Conservation (phyloP, 30 jellyfish, hydroid and myxozoan genomes). For the Phacellophora camtschatica region DNA sequence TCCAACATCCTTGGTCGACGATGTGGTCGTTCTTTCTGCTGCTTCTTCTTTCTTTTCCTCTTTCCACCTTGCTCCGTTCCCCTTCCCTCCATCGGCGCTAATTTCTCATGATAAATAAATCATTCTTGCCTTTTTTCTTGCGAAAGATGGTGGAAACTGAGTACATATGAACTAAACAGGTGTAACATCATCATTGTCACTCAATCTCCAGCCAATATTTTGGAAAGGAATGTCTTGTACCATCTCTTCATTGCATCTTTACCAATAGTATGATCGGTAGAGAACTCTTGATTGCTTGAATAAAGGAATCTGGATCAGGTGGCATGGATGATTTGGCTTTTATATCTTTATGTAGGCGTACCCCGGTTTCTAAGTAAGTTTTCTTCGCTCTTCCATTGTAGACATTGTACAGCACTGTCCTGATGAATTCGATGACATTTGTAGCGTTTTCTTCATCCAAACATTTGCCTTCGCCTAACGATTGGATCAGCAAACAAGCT, state of each 20-base stretch:
- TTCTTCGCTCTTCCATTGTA: conserved; percentile 22
- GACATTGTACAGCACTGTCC: conserved; percentile 15
- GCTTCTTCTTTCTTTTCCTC: neutral
- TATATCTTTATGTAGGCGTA: conserved; percentile 28
- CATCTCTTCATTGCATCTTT: neutral
- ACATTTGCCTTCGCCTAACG: neutral
- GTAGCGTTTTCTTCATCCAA: neutral
- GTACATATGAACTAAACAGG: conserved; percentile 39
- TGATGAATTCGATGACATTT: neutral
- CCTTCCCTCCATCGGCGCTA: too few species aligned
- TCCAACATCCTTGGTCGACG: too few species aligned
- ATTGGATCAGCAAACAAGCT: neutral
- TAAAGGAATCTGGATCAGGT: conserved; percentile 57
- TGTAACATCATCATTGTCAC: conserved; percentile 7
- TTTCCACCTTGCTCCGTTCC: neutral
- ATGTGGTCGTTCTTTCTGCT: neutral
- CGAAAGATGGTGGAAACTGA: conserved; percentile 34
- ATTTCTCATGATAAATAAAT: too few species aligned
- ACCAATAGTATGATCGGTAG: conserved; percentile 39
- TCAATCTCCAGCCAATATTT: conserved; percentile 32
- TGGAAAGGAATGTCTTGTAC: neutral
- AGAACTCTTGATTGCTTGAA: conserved; percentile 50
- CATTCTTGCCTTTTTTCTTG: neutral
- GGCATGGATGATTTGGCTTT: conserved; percentile 45
- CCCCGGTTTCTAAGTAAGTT: conserved; percentile 34